Evolutionary conservation across 1,140 invertebrate species (phyloP).

Genomic region (Drosophila willistoni): DNA sequence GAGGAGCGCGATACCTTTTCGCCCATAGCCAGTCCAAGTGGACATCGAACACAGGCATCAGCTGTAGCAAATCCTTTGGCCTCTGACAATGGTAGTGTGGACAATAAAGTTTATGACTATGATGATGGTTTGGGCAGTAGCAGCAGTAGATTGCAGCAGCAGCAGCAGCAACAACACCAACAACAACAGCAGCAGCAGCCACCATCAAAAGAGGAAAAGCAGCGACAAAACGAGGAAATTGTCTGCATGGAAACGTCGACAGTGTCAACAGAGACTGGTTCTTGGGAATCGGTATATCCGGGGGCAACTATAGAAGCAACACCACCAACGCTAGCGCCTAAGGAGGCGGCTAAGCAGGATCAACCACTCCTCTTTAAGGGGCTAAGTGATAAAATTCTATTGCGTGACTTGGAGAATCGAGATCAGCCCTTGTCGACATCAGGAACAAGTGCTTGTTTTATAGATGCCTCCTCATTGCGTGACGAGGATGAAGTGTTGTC

Average conservation of each 20-base stretch:
- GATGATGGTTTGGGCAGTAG: conserved; percentile 14
- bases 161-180: neutral
- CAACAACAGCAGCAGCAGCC: conserved; percentile 35
- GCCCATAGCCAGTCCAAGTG: conserved; percentile 64
- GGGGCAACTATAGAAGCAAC: conserved; percentile 11
- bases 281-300: conserved; percentile 86
- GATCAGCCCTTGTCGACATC: conserved; percentile 62
- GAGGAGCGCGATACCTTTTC: conserved; percentile 79
- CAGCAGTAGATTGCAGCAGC: conserved; percentile 1
- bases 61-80: conserved; percentile 16
- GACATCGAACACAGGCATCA: conserved; percentile 40
- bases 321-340: neutral
- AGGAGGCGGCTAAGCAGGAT: conserved; percentile 24
- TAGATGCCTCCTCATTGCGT: conserved; percentile 88
- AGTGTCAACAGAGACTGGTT: conserved; percentile 86
- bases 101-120: conserved; percentile 20
- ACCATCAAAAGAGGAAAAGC: conserved; percentile 87
- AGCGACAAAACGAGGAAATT: conserved; percentile 88
- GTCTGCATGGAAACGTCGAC: conserved; percentile 86
- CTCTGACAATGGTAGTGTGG: conserved; percentile 33
- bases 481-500: conserved; percentile 85
- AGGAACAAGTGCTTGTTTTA: conserved; percentile 86
- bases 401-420: conserved; percentile 73
- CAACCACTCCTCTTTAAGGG: conserved; percentile 46
- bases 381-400: conserved; percentile 61